These are phyloP conservation scores for Artibeus jamaicensis DNA, from an alignment of 2,797 vertebrate species.

Conservation along the genomic window DNA sequence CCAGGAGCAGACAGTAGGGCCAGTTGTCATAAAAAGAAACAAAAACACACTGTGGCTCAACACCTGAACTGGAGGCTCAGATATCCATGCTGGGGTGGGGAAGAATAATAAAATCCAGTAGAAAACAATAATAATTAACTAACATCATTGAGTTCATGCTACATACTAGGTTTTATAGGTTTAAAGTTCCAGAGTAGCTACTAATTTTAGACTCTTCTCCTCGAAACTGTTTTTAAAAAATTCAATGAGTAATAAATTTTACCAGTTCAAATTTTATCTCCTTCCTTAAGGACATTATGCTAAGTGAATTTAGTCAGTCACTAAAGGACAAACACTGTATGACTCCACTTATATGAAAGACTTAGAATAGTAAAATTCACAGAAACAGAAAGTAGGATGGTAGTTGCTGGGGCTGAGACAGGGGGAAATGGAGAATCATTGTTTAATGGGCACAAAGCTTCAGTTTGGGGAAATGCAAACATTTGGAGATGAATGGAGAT, in stretches of 20 bases:
- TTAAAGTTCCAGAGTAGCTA: background rate
- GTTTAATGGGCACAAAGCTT: background rate
- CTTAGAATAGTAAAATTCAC: background rate
- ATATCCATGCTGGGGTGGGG: background rate
- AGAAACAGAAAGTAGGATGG: background rate
- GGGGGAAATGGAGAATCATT: background rate
- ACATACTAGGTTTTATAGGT: background rate
- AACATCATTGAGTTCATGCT: background rate
- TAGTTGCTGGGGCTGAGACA: background rate
- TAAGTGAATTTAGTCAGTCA: background rate
- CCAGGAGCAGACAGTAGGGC: background rate
- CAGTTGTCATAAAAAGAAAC: background rate
- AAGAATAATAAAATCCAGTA: background rate
- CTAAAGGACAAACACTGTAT: background rate
- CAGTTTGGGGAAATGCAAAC: background rate
- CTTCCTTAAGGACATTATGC: background rate
- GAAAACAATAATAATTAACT: background rate
- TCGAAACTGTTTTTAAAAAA: background rate
- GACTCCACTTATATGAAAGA: background rate
- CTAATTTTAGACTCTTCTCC: background rate
- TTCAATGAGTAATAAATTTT: background rate
- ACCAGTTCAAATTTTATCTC: background rate
- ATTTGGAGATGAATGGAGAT: background rate
- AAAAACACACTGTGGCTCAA: background rate
- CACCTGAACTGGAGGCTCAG: background rate